Evolutionary conservation across 2,113 vertebrate genomes (phyloP), one percentile per base, ranked within the genome.

Genomic region (Daubentonia madagascariensis): DNA sequence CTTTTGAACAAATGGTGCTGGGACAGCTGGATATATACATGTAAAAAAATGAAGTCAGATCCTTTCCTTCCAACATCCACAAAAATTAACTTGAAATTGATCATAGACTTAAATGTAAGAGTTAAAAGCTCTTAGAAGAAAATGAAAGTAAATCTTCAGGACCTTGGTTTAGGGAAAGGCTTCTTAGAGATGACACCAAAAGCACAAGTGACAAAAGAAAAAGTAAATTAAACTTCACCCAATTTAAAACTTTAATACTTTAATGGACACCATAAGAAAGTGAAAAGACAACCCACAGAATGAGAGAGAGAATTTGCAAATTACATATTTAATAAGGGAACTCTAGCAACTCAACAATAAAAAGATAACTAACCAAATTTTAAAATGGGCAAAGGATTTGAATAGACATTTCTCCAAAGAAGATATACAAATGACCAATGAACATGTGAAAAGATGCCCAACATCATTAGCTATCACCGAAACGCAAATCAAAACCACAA

Each of bases 191-290:
- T 73, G 16, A 45, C 30, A 88, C 13, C 50, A 83, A 81, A 92
- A 48, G 45, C 13, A 54, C 8, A 83, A 50, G 10, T 76, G 70
- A 68, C 50, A 18, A 85, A 52, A 92, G 57, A 87, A 67, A 78
- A 94, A 80, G 72, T 43, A 54, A 61, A 68, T 65, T 50, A 67
- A 63, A 86, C 25, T 84, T 84, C 11, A 70, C 67, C 86, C 81
- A 94, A 81, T 80, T 76, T 67, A 83, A 85, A 91, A 70, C 28
- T 48, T 78, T 23, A 91, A 61, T 40, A 13, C 76, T 95, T 97
- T 32, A 89, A 89, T 67, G 48, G 16, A 78, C 8, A 72, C 3
- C 16, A 28, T 85, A 59, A 92, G 59, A 81, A 93, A 86, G 28
- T 72, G 67, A 93, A 85, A 84, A 43, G 48, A 54, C 30, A 75